Percentiles rank a stretch among this genome's conserved stretches.
Conservation (phyloP, 2,113 vertebrate genomes). For the Eulemur macaco region DNA sequence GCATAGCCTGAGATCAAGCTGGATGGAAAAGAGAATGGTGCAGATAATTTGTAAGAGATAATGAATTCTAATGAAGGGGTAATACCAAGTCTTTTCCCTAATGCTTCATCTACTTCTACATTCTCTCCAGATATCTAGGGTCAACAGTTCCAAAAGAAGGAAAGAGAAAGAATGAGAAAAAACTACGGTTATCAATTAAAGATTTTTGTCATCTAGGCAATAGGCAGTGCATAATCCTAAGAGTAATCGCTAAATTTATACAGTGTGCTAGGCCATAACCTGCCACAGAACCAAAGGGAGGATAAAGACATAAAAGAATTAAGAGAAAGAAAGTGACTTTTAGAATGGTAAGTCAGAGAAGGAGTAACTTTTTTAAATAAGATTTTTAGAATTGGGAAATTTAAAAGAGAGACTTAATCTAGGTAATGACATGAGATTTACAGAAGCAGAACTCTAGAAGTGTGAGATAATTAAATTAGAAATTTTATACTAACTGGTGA, state of each 20-base stretch:
- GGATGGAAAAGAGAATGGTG: neutral
- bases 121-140: neutral
- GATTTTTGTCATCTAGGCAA: constrained; percentile 10
- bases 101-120: neutral
- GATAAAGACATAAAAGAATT: neutral
- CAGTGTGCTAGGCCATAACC: neutral
- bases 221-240: neutral
- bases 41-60: neutral
- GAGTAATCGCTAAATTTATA: neutral
- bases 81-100: neutral
- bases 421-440: constrained; percentile 1
- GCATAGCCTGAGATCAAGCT: neutral
- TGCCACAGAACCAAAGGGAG: neutral
- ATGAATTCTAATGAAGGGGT: neutral
- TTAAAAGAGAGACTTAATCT: neutral
- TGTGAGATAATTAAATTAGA: constrained; percentile 10
- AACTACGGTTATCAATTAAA: neutral
- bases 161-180: neutral
- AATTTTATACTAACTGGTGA: neutral
- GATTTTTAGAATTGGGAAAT: neutral
- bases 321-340: neutral
- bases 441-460: neutral
- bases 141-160: neutral
- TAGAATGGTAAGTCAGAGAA: neutral
- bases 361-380: neutral